Conservation (phyloP, 2,888 invertebrate genomes). For the Lycophotia porphyrea region DNA sequence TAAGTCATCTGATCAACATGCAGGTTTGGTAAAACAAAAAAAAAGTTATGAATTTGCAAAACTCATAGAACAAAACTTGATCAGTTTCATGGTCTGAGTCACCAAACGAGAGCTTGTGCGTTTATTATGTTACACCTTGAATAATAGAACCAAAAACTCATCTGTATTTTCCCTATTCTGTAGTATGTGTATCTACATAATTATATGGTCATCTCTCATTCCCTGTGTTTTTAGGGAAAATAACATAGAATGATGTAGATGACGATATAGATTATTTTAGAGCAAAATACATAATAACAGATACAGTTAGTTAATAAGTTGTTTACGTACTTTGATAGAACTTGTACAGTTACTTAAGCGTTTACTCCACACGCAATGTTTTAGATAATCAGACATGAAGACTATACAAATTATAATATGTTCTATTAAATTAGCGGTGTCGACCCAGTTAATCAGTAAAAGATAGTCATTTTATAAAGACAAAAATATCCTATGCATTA, state of each 20-base stretch:
- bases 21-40: not conserved
- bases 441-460: constrained; percentile 6
- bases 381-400: constrained; percentile 18
- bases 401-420: constrained; percentile 9
- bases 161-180: not conserved
- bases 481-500: not conserved
- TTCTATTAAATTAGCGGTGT: constrained; percentile 4
- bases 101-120: not conserved
- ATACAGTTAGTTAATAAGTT: constrained; percentile 1
- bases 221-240: not conserved
- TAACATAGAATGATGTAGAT: not conserved
- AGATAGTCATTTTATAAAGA: not conserved
- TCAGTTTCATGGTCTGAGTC: not conserved
- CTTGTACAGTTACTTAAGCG: constrained; percentile 13
- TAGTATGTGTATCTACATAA: not conserved
- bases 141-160: not conserved
- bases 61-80: not conserved
- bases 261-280: not conserved
- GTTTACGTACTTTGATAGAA: constrained; percentile 11
- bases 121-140: not conserved
- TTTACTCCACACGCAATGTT: constrained; percentile 16
- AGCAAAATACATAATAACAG: constrained; percentile 9
- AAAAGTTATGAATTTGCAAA: not conserved
- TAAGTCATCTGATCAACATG: not conserved
- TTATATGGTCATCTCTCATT: not conserved